Evolutionary conservation across 2,113 vertebrate species (phyloP).

Genomic region (Corapipo altera): DNA sequence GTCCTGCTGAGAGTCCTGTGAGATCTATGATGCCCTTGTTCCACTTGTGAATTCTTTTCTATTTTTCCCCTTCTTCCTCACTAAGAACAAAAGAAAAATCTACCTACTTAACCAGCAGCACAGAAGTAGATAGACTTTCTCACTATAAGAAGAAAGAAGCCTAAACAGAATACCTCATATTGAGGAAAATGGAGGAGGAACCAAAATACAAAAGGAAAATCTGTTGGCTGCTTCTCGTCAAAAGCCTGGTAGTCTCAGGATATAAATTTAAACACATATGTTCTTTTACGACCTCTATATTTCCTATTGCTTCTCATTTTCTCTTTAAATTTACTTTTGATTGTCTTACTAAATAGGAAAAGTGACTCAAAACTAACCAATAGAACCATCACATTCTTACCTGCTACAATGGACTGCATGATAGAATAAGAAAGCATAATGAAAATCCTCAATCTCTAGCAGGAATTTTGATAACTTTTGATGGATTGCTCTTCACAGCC

Average conservation of each 20-base stretch:
- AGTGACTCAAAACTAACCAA: neutral
- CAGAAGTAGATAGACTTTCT: neutral
- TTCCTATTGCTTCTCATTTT: neutral
- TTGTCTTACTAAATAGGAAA: neutral
- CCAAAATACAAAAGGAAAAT: neutral
- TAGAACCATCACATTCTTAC: neutral
- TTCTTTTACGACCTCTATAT: neutral
- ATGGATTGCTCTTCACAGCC: neutral
- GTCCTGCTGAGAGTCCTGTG: neutral
- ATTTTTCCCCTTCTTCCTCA: neutral
- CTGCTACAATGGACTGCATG: neutral
- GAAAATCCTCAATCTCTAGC: neutral
- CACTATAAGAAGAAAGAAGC: neutral
- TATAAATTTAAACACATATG: fast-evolving
- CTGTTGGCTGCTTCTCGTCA: neutral
- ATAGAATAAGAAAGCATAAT: neutral
- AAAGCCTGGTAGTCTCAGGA: neutral
- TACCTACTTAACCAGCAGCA: neutral
- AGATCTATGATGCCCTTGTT: neutral
- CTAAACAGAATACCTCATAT: neutral
- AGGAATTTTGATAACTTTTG: neutral
- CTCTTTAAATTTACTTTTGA: neutral
- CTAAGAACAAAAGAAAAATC: neutral
- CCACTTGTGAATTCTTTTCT: neutral
- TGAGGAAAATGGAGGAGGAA: neutral